Conservation (phyloP, 1,140 invertebrate genomes). For the Pogonus chalceus region DNA sequence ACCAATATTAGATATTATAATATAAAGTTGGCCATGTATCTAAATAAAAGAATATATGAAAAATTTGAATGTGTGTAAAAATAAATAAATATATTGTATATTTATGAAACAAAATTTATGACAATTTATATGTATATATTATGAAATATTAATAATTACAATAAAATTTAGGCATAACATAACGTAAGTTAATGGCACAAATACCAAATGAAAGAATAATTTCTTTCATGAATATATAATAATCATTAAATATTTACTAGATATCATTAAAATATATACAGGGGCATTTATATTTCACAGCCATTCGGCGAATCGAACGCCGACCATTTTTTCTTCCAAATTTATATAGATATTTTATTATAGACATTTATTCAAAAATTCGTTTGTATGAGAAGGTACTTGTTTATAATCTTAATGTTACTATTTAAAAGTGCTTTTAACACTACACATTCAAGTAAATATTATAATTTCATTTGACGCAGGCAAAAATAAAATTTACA, state of each 20-base stretch:
- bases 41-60: too few relatives aligned
- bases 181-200: conserved; percentile 32
- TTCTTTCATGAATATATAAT: not conserved
- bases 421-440: not conserved
- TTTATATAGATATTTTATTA: too few relatives aligned
- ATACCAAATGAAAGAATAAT: conserved; percentile 11
- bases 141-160: not conserved
- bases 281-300: conserved; percentile 10
- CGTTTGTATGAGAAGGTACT: not conserved
- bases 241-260: not conserved
- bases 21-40: too few relatives aligned
- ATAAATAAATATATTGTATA: not conserved
- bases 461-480: not conserved
- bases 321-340: not conserved
- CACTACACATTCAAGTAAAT: not conserved
- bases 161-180: not conserved
- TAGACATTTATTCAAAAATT: too few relatives aligned
- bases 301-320: conserved; percentile 1
- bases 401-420: not conserved
- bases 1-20: too few relatives aligned
- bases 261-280: not conserved
- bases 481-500: not conserved
- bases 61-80: too few relatives aligned
- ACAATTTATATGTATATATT: not conserved
- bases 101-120: not conserved